Evolutionary conservation across 1,140 invertebrate species (phyloP).

Genomic region (Drosophila lowei): DNA sequence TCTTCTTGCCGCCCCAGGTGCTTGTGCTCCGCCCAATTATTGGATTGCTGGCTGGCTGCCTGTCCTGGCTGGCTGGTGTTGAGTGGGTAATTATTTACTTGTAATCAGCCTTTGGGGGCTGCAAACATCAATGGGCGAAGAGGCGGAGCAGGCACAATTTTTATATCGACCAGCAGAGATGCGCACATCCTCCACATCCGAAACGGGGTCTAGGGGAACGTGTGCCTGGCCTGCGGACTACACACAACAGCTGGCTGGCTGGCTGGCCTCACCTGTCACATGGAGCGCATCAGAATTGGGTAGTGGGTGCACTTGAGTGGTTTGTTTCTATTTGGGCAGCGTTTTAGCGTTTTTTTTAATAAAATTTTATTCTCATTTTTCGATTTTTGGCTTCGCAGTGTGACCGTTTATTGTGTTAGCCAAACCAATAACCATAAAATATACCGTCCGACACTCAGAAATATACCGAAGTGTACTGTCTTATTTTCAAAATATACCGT

Average conservation of each 20-base stretch:
- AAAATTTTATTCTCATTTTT: slow-evolving; percentile 9
- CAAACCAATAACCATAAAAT: too few species aligned
- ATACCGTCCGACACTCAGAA: too few species aligned
- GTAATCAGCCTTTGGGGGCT: too few species aligned
- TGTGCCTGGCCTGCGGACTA: too few species aligned
- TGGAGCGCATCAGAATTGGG: slow-evolving; percentile 2
- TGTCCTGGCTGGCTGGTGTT: too few species aligned
- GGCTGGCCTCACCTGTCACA: slow-evolving; percentile 2
- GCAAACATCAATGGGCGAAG: too few species aligned
- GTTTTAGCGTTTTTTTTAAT: not conserved
- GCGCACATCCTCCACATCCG: slow-evolving; percentile 14
- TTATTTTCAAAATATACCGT: too few species aligned
- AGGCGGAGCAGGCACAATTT: not conserved
- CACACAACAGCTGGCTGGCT: not conserved
- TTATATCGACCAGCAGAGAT: not conserved
- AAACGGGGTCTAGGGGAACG: not conserved
- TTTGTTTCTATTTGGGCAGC: not conserved
- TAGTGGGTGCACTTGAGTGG: not conserved
- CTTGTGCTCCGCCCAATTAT: too few species aligned
- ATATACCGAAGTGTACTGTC: too few species aligned
- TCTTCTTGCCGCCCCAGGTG: too few species aligned
- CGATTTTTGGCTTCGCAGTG: slow-evolving; percentile 7
- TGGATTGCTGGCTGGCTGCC: too few species aligned
- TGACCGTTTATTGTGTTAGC: not conserved
- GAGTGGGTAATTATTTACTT: not conserved